Evolutionary conservation across 2,113 vertebrate species (phyloP).

Genomic region (Pogona vitticeps): DNA sequence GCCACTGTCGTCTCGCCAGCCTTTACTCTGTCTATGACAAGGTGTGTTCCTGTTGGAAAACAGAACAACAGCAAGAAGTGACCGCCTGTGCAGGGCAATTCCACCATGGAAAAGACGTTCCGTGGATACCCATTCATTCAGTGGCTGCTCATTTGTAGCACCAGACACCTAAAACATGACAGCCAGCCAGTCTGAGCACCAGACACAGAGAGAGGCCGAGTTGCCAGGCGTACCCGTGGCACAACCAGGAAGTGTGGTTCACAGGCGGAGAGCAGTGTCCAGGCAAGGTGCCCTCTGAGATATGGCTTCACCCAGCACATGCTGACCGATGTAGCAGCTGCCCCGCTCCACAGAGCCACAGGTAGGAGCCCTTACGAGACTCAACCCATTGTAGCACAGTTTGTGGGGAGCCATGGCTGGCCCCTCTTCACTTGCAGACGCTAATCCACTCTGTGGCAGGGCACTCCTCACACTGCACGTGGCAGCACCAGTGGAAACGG

Average conservation of each 20-base stretch:
- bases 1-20: too few relatives aligned
- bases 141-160: neutral
- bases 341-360: neutral
- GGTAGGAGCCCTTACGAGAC: neutral
- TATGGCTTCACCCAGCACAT: neutral
- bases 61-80: neutral
- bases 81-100: neutral
- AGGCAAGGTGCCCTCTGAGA: neutral
- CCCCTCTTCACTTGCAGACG: slow-evolving; percentile 20
- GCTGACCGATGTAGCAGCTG: neutral
- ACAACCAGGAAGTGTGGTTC: neutral
- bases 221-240: neutral
- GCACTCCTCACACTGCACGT: slow-evolving; percentile 32
- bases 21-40: too few relatives aligned
- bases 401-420: neutral
- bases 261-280: neutral
- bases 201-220: neutral
- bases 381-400: neutral
- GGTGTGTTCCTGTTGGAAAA: too few relatives aligned
- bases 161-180: too few relatives aligned
- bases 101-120: neutral
- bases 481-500: slow-evolving; percentile 37
- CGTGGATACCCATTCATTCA: neutral
- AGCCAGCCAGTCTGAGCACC: neutral
- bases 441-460: slow-evolving; percentile 17